A percentile compares a stretch with the other conserved stretches of the same genome.
These are phyloP conservation scores for Conchocele bisecta DNA, from an alignment of 2,888 invertebrate species.

Conservation along the genomic window DNA sequence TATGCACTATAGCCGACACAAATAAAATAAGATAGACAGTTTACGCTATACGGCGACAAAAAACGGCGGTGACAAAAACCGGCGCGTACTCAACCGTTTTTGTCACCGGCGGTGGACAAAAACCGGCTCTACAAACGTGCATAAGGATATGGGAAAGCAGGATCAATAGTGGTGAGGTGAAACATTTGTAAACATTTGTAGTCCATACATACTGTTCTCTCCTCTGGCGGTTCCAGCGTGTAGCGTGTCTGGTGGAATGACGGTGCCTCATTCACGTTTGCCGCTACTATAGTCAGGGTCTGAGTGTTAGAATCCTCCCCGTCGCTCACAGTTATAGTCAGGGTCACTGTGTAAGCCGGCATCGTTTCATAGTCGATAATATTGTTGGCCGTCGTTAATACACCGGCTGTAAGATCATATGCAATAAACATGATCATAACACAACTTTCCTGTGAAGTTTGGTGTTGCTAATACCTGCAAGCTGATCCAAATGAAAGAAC, in stretches of 20 bases:
- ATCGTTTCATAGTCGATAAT: conserved; percentile 46
- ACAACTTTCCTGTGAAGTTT: not conserved
- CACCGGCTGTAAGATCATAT: conserved; percentile 27
- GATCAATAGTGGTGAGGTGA: not conserved
- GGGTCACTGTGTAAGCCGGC: not conserved
- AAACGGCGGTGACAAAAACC: too few species aligned
- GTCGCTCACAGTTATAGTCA: conserved; percentile 40
- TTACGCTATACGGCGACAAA: too few species aligned
- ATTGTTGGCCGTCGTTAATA: conserved; percentile 40
- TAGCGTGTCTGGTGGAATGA: conserved; percentile 50
- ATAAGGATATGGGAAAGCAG: too few species aligned
- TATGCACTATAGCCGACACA: too few species aligned
- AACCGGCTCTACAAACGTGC: too few species aligned
- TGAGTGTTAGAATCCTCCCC: conserved; percentile 25
- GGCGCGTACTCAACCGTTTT: too few species aligned
- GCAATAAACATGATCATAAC: not conserved
- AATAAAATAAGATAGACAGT: too few species aligned
- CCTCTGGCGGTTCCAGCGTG: conserved; percentile 41
- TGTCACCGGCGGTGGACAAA: too few species aligned
- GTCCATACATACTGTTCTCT: conserved; percentile 22
- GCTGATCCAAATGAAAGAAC: too few species aligned
- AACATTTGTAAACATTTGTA: not conserved
- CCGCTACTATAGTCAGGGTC: conserved; percentile 23
- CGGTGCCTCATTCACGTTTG: conserved; percentile 55
- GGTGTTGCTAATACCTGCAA: too few species aligned